Conservation (phyloP, 1,140 invertebrate genomes). For the Aphelinus atriplicis region DNA sequence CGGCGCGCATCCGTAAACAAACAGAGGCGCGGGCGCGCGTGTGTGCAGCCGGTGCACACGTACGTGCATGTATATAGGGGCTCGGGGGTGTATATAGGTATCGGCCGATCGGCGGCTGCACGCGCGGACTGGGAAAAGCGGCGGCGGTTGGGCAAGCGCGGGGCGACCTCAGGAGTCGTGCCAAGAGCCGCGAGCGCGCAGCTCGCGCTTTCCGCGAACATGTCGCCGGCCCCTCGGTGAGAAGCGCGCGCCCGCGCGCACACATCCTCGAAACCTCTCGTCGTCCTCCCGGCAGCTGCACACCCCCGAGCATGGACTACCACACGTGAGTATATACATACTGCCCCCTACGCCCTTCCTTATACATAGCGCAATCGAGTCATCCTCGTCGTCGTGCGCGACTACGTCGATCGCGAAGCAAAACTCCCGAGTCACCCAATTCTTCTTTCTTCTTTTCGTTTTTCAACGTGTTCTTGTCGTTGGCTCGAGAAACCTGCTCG, state of each 20-base stretch:
- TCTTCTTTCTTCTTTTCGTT: too few species aligned
- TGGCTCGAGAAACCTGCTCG: too few species aligned
- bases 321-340: constrained; percentile 20
- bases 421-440: too few species aligned
- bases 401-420: too few species aligned
- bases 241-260: too few species aligned
- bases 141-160: neutral
- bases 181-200: neutral
- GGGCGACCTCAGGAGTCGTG: constrained; percentile 10
- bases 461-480: too few species aligned
- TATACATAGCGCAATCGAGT: too few species aligned
- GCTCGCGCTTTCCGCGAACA: neutral
- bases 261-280: too few species aligned
- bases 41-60: neutral
- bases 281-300: too few species aligned
- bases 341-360: too few species aligned
- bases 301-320: constrained; percentile 1
- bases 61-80: neutral
- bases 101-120: neutral
- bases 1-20: neutral
- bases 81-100: neutral
- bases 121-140: constrained; percentile 4
- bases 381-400: too few species aligned
- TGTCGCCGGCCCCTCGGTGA: neutral
- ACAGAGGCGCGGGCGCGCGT: too few species aligned